Base-by-base conservation (phyloP, 2,888 invertebrate genomes). In the Hypena proboscidalis region DNA sequence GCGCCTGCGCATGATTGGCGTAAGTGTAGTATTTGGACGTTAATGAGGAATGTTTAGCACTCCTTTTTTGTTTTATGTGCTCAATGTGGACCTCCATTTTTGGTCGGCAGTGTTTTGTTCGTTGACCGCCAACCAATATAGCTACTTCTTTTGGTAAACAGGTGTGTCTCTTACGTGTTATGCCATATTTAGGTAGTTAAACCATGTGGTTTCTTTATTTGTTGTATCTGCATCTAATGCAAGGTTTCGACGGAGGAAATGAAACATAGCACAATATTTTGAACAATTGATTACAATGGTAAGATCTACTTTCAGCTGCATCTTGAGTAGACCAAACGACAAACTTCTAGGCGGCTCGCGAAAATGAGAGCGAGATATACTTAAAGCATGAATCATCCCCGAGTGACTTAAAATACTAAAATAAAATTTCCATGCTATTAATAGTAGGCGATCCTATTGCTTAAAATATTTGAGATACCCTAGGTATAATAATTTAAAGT, bases 41-140 rank as follows among this genome's bases (percentile, higher is more conserved):
- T 81, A 80, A 81, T 77, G 67, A 75, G 64, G 57, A 67, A 67
- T 78, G 55, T 56, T 71, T 85, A 80, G 77, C 80, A 67, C 59
- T 58, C 82, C 79, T 67, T 77, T 73, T 80, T 71, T 68, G 74
- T 72, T 50, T 62, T 58, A 58, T 53, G 38, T 53, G 50, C 50
- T 44, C 41, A 59, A 57, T 58, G 44, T 54, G 40, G 39, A 37
- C 34, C 30, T 55, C 69, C 59, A 62, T 66, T 69, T 68, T 44
- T 67, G 69, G 56, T 33, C 20, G 39, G 40, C 47, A 44, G 39
- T 43, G 20, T 38, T 49, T 45, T 36, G 52, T 55, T 57, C 35
- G 54, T 48, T 52, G 44, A 37, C 41, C 41, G 50, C 50, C 36
- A n/a, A 37, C 61, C 59, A 63, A 56, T 58, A 40, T 23, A 36